Conservation (phyloP, 1,140 invertebrate genomes). For the Hycleus phaleratus region DNA sequence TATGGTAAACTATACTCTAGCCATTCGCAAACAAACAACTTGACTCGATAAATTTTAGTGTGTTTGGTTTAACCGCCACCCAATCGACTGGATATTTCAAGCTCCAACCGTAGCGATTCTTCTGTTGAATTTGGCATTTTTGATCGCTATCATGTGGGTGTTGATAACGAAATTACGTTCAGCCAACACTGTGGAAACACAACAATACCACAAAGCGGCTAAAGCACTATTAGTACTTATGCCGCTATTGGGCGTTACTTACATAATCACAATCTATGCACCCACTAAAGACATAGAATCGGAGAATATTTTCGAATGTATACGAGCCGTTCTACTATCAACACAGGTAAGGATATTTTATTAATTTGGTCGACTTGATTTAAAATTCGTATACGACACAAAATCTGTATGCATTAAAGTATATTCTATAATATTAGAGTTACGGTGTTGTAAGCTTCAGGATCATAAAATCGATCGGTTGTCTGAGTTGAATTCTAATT, state of each 20-base stretch:
- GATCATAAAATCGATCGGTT: too few relatives aligned
- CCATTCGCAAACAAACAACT: background rate
- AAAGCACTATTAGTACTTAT: slow-evolving; percentile 83
- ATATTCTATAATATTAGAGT: too few relatives aligned
- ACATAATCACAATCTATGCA: slow-evolving; percentile 70
- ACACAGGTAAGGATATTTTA: slow-evolving; percentile 55
- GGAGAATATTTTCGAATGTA: slow-evolving; percentile 51
- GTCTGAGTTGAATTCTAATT: too few relatives aligned
- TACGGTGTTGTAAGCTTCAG: too few relatives aligned
- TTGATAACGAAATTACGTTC: slow-evolving; percentile 82
- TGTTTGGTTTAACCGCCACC: slow-evolving; percentile 43
- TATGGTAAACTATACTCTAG: slow-evolving; percentile 1
- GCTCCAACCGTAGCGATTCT: slow-evolving; percentile 63
- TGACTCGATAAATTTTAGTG: background rate
- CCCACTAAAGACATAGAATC: slow-evolving; percentile 50
- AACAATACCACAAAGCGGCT: slow-evolving; percentile 81
- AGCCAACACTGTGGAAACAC: slow-evolving; percentile 75
- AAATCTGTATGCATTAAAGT: too few relatives aligned
- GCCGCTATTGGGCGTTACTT: slow-evolving; percentile 79
- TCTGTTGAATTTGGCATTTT: slow-evolving; percentile 75
- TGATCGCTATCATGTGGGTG: slow-evolving; percentile 88
- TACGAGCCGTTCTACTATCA: slow-evolving; percentile 67
- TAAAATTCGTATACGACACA: too few relatives aligned
- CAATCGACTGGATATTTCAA: slow-evolving; percentile 75
- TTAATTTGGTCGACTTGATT: too few relatives aligned